These are phyloP conservation scores for Odontamblyopus lacepedii DNA, from an alignment of 2,797 vertebrate genomes.

Conservation along the genomic window DNA sequence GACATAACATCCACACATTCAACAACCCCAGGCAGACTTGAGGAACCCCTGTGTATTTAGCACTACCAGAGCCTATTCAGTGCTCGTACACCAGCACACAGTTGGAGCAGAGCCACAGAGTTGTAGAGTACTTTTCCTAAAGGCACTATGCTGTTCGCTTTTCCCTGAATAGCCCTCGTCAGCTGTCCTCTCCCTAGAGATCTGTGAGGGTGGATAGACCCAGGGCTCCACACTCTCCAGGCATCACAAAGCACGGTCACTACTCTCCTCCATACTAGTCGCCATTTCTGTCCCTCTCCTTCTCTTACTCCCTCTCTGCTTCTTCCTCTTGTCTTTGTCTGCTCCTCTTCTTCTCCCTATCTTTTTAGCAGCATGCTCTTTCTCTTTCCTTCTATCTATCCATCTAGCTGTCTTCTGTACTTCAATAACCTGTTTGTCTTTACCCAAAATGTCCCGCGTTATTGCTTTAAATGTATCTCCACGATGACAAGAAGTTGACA, in stretches of 20 bases:
- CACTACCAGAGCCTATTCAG: neutral
- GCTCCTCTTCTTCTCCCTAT: slow-evolving; percentile 21
- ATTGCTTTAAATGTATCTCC: too few species aligned
- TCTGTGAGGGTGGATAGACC: slow-evolving; percentile 59
- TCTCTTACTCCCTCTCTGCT: neutral
- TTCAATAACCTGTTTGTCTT: neutral
- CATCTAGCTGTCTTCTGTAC: neutral
- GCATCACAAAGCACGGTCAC: slow-evolving; percentile 63
- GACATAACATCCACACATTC: neutral
- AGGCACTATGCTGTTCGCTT: slow-evolving; percentile 34
- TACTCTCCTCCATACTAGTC: neutral
- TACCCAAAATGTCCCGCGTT: too few species aligned
- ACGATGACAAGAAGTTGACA: too few species aligned
- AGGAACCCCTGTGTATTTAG: neutral
- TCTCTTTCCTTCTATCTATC: neutral
- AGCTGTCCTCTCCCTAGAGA: slow-evolving; percentile 61
- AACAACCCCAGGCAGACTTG: neutral
- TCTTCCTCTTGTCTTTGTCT: neutral
- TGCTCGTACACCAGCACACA: slow-evolving; percentile 4
- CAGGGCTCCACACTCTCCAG: slow-evolving; percentile 53
- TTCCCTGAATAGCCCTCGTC: slow-evolving; percentile 59
- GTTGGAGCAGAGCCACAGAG: slow-evolving; percentile 44
- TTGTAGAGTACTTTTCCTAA: slow-evolving; percentile 41
- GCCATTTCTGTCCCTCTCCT: neutral
- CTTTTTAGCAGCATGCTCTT: slow-evolving; percentile 9